Evolutionary conservation across 92 coral and sea anemone species (phyloP), one percentile per base, ranked within the genome.

Genomic region (Porites rus): DNA sequence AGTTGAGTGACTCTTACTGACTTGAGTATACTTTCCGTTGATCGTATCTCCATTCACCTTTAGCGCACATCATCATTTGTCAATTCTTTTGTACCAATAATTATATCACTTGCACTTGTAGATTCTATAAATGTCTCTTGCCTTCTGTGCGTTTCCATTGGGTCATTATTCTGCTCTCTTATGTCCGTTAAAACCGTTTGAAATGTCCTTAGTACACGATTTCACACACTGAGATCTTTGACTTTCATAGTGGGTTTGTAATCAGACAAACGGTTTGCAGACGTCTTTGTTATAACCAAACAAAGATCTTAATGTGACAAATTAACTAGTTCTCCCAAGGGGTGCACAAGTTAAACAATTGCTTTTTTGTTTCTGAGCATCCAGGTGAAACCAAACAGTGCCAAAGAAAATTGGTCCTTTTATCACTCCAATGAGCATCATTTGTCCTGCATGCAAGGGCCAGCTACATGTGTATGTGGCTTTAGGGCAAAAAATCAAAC

Each of bases 251-350:
- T 11, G 8, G 51, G 14, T 25, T n/a, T 69, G 74, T 51, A 79
- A 74, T n/a, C 73, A 65, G 53, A 46, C 72, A 17, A 28, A 43
- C 69, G 28, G 72, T 63, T 64, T 65, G 50, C 51, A 65, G 83
- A 66, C 43, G 51, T 66, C 83, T 66, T 79, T 52, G 73, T 64
- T 51, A 18, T 65, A 31, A 12, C 61, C 20, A 22, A 65, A 79
- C 84, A 79, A 65, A 46, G 51, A 66, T 20, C 50, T 73, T 65
- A 21, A 79, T 66, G 61, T 79, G 64, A 66, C 84, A 64, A 63
- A 51, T 66, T 79, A 79, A 79, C 66, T 50, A 65, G 52, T 79
- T 65, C 70, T 19, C 72, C 50, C 60, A 21, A 65, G 51, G 72
- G 84, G 53, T 50, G 22, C 68, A 22, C 10, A 10, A 60, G 80